These are phyloP conservation scores for Pseudochaenichthys georgianus DNA, from an alignment of 2,797 vertebrate genomes.

Conservation along the genomic window DNA sequence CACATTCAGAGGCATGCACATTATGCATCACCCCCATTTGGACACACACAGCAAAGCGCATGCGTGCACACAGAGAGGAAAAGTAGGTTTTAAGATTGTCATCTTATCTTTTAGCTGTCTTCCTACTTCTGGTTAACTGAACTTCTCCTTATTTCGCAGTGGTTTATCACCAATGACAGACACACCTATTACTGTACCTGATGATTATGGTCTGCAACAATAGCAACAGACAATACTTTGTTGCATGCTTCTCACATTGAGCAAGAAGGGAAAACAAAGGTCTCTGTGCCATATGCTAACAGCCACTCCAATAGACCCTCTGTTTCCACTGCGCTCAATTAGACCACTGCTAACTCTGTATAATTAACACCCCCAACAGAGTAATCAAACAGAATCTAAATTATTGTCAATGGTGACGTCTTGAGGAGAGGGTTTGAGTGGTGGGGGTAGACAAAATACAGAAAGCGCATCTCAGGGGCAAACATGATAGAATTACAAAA, in stretches of 20 bases:
- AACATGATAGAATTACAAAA: conserved; percentile 94
- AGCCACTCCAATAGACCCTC: conserved; percentile 70
- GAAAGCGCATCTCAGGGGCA: conserved; percentile 86
- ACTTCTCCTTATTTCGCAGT: neutral
- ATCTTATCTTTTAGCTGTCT: neutral
- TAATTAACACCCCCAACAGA: conserved; percentile 89
- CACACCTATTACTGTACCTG: neutral
- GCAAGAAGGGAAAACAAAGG: conserved; percentile 60
- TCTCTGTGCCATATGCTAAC: conserved; percentile 59
- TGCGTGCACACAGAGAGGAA: conserved; percentile 33
- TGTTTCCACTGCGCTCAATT: conserved; percentile 79
- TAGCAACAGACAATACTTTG: conserved; percentile 25
- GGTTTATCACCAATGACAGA: neutral
- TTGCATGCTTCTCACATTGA: conserved; percentile 41
- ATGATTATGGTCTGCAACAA: conserved; percentile 20
- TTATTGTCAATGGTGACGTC: conserved; percentile 79
- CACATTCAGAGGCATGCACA: conserved; percentile 78
- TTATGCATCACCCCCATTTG: conserved; percentile 67
- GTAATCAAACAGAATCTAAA: conserved; percentile 88
- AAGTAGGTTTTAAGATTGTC: conserved; percentile 22
- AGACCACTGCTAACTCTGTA: conserved; percentile 80
- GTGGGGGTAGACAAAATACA: conserved; percentile 80
- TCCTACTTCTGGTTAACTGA: neutral
- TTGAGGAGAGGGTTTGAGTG: conserved; percentile 61
- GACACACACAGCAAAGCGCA: conserved; percentile 44